Conservation (phyloP, 2,797 vertebrate species). For the Sarcoramphus papa region DNA sequence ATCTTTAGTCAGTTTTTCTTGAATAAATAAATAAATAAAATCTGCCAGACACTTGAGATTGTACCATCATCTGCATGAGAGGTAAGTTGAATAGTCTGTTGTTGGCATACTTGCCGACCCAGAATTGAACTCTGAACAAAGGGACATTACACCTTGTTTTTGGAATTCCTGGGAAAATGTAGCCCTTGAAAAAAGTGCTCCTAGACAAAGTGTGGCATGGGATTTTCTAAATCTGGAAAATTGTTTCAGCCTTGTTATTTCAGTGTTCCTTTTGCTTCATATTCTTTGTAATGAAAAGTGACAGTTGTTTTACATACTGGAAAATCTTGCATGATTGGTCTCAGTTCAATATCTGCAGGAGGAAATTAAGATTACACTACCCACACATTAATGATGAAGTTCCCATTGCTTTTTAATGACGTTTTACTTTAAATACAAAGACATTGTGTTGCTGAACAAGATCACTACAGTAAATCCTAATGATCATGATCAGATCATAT, state of each 20-base stretch:
- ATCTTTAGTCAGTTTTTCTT: slow-evolving; percentile 8
- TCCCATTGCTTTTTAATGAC: slow-evolving; percentile 31
- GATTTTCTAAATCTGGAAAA: slow-evolving; percentile 25
- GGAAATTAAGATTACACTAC: slow-evolving; percentile 17
- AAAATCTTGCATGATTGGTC: slow-evolving; percentile 15
- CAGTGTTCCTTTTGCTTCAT: not conserved
- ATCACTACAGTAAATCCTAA: not conserved
- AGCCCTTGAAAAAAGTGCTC: not conserved
- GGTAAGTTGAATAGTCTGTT: not conserved
- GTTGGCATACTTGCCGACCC: not conserved
- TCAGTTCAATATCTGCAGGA: slow-evolving; percentile 22
- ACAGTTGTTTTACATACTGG: slow-evolving; percentile 21
- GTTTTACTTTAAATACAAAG: slow-evolving; percentile 1
- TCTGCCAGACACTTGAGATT: not conserved
- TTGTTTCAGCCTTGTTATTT: slow-evolving; percentile 13
- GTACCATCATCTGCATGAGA: not conserved
- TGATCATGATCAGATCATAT: not conserved
- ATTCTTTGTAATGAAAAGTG: slow-evolving; percentile 18
- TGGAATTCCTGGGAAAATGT: not conserved
- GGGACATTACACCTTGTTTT: not conserved
- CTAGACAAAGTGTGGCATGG: not conserved
- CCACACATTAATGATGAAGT: not conserved
- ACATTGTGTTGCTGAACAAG: not conserved
- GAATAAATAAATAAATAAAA: not conserved
- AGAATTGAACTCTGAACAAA: not conserved